Evolutionary conservation across 2,113 vertebrate species (phyloP), one percentile per base, ranked within the genome.

Genomic region (Paradisaea rubra): DNA sequence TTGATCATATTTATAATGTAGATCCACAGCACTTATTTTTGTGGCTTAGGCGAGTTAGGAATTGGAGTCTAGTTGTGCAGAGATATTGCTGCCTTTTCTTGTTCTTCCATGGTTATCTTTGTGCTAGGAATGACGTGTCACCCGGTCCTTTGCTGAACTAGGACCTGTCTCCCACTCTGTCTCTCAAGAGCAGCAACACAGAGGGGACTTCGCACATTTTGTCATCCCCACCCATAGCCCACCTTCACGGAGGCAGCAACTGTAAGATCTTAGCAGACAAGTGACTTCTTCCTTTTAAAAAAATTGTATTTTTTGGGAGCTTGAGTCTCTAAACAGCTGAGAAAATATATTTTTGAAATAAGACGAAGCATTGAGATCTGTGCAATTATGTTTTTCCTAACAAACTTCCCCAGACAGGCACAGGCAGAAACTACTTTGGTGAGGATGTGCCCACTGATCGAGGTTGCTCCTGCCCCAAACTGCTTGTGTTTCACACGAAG

Each of bases 361-460:
- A 52, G 47, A 28, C 31, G 44, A 64, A 89, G 17, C 6, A 0
- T 9, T 39, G 56, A 69, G n/a, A 61, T 35, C 19, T 61, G 15
- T 73, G 45, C 19, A 23, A 10, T 56, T 44, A 30, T 33, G 15
- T 57, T 78, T 39, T 70, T 50, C 39, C 39, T 73, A 30, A 81
- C 54, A 81, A 63, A 54, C 28, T 50, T 81, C 42, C 30, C 33
- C 31, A 47, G 65, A 12, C 27, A 73, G 52, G 17, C 31, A 35
- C 9, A 27, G 31, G 15, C 35, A 73, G 66, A 44, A 69, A 19
- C n/a, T 42, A 61, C 65, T 30, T 72, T 47, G 53, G 22, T 81
- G 83, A 77, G 42, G 69, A 45, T 44, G 15, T 1, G 10, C 37
- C 1, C 4, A 10, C 7, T 0, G 3, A 22, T 33, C 0, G 0